Evolutionary conservation across 2,797 vertebrate species (phyloP).

Genomic region (Sparus aurata): DNA sequence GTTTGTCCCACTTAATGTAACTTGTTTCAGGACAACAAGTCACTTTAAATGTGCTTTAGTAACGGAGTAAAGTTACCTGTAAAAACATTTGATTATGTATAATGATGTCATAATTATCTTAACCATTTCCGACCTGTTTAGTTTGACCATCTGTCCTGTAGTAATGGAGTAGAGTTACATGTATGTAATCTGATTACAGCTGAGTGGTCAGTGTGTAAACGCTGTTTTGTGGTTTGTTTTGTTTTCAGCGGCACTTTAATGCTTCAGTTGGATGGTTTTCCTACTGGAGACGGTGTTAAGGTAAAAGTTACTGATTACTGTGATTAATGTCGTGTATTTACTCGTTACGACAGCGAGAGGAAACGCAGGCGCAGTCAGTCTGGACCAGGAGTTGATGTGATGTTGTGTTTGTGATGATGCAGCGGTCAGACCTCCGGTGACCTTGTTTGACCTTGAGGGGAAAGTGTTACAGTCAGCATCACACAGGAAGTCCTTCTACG

Average conservation of each 20-base stretch:
- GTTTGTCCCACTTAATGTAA: too few relatives aligned
- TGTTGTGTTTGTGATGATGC: background rate
- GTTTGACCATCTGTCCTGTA: too few relatives aligned
- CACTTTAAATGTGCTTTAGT: too few relatives aligned
- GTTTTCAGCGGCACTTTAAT: slow-evolving; percentile 81
- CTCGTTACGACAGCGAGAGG: too few relatives aligned
- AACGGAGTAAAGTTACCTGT: too few relatives aligned
- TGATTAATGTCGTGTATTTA: too few relatives aligned
- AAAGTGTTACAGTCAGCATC: background rate
- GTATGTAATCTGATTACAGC: background rate
- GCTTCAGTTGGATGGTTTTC: slow-evolving; percentile 87
- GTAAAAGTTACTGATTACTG: slow-evolving; percentile 49
- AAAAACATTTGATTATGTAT: too few relatives aligned
- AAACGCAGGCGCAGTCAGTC: too few relatives aligned
- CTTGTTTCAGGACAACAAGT: too few relatives aligned
- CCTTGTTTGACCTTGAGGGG: slow-evolving; percentile 51
- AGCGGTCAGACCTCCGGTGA: slow-evolving; percentile 11
- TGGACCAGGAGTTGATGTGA: background rate
- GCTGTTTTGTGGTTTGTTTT: slow-evolving; percentile 25
- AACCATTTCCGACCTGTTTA: too few relatives aligned
- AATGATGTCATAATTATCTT: too few relatives aligned
- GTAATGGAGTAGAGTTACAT: too few relatives aligned
- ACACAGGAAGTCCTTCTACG: slow-evolving; percentile 21
- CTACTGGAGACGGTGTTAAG: slow-evolving; percentile 85
- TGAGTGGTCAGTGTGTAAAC: background rate